A percentile compares a stretch with the other conserved stretches of the same genome.
Evolutionary conservation across 1,140 invertebrate genomes (phyloP).

Genomic region (Drosophila bipectinata): DNA sequence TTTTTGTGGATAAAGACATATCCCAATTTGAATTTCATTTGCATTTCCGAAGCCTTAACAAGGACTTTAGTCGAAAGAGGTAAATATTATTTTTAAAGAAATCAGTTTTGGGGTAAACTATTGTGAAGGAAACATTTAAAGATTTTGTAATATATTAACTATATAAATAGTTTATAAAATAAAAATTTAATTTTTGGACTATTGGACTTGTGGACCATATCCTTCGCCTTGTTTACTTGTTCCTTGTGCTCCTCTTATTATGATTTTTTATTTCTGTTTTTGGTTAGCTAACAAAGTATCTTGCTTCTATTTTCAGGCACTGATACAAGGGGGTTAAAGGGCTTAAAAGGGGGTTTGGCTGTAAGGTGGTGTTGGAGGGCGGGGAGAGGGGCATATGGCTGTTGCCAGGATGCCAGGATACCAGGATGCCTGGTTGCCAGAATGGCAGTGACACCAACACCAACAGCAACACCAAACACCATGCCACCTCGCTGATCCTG

Average conservation of each 20-base stretch:
- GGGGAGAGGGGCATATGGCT: constrained; percentile 41
- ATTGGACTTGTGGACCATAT: background rate
- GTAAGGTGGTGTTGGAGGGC: no score
- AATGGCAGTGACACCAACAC: constrained; percentile 7
- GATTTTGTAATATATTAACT: no score
- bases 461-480: constrained; percentile 6
- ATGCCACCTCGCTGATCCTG: constrained; percentile 4
- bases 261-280: background rate
- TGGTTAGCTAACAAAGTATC: constrained; percentile 35
- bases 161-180: no score
- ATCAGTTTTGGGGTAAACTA: background rate
- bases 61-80: background rate
- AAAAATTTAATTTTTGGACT: no score
- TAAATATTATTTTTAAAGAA: background rate
- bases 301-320: constrained; percentile 38
- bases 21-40: constrained; percentile 37
- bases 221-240: background rate
- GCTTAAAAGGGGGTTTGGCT: background rate
- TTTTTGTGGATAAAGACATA: constrained; percentile 20
- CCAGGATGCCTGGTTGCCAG: constrained; percentile 10
- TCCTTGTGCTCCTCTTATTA: background rate
- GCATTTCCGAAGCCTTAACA: constrained; percentile 12
- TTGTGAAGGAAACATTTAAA: no score
- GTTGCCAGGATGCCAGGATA: constrained; percentile 39
- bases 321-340: constrained; percentile 15